Conservation (phyloP, 2,797 vertebrate genomes). For the Halcyon chelicuti region DNA sequence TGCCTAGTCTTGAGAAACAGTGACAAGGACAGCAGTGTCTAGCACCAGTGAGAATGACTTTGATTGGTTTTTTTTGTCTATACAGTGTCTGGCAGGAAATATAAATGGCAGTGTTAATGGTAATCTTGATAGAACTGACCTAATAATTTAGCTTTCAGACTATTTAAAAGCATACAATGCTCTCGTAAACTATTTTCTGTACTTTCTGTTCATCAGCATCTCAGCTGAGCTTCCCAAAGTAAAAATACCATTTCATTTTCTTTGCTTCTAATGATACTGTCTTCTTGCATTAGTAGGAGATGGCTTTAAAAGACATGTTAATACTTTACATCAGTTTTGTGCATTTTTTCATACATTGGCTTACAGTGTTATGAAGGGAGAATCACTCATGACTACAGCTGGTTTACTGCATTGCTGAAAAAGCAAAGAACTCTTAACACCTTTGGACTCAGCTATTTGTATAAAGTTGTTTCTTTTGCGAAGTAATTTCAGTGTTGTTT, state of each 20-base stretch:
- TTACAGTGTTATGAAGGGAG: neutral
- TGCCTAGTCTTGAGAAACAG: neutral
- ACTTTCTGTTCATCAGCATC: neutral
- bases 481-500: neutral
- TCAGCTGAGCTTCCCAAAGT: neutral
- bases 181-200: neutral
- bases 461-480: neutral
- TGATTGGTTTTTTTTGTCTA: neutral
- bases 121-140: neutral
- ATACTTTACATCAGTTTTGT: neutral
- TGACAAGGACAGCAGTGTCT: neutral
- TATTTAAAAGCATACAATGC: neutral
- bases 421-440: neutral
- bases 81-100: neutral
- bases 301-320: neutral
- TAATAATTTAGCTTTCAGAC: neutral
- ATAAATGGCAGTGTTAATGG: neutral
- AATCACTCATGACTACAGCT: neutral
- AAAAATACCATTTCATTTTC: neutral
- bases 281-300: neutral
- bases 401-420: neutral
- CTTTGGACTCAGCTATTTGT: neutral
- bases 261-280: neutral
- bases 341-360: neutral
- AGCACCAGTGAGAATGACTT: neutral